phyloP scores from a whole-genome alignment of 2,797 vertebrate genomes.

The Epinephelus malabaricus region DNA sequence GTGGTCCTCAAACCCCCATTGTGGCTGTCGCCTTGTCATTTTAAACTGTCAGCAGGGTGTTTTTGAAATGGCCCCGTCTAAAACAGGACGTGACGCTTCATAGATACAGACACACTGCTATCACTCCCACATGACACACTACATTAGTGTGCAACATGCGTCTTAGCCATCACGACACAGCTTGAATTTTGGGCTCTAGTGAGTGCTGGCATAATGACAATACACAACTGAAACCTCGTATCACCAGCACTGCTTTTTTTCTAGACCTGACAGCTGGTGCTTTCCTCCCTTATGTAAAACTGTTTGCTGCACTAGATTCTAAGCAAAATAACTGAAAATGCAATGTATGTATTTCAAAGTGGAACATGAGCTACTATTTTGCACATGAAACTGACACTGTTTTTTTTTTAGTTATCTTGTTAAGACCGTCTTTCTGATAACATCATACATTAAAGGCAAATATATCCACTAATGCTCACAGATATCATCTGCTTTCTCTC shows the following conservation, averaged over 20 bases:
- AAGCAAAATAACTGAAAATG: constrained; percentile 2
- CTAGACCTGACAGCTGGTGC: constrained; percentile 26
- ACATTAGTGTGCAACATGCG: constrained; percentile 58
- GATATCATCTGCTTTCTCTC: constrained; percentile 32
- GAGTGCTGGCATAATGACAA: constrained; percentile 40
- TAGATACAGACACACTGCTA: constrained; percentile 60
- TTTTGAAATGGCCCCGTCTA: constrained; percentile 56
- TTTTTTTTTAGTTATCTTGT: not conserved
- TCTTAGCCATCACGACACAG: constrained; percentile 48
- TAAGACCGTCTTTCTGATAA: not conserved
- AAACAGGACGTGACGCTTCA: constrained; percentile 68
- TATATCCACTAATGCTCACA: constrained; percentile 11
- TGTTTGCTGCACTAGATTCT: constrained; percentile 5
- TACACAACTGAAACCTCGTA: constrained; percentile 29
- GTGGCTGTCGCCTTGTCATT: constrained; percentile 68
- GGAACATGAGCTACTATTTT: not conserved
- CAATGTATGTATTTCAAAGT: not conserved
- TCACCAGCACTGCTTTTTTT: constrained; percentile 10
- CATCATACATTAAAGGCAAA: constrained; percentile 4
- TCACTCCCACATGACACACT: constrained; percentile 68
- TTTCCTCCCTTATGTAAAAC: constrained; percentile 26
- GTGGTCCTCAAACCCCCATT: constrained; percentile 59
- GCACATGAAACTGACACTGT: not conserved
- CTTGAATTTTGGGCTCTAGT: constrained; percentile 52
- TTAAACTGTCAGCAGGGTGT: constrained; percentile 65